A percentile compares a stretch with the other conserved stretches of the same genome.
These are phyloP conservation scores for Diarsia brunnea DNA, from an alignment of 2,888 invertebrate genomes.

Conservation along the genomic window DNA sequence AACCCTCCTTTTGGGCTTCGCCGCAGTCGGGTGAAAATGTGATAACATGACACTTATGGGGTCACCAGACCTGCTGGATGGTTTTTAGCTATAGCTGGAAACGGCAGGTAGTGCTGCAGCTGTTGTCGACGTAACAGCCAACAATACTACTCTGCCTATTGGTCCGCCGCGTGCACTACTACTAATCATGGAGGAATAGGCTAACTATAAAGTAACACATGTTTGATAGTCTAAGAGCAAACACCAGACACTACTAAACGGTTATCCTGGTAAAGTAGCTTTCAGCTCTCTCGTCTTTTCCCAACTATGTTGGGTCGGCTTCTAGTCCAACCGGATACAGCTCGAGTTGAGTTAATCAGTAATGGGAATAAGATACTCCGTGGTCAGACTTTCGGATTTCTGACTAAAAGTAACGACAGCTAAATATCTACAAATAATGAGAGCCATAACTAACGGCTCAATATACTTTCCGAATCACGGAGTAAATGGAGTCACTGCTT, in stretches of 20 bases:
- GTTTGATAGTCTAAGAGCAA: neutral
- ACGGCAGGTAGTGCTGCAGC: too few species aligned
- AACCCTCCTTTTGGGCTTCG: too few species aligned
- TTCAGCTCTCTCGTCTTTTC: neutral
- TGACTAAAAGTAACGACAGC: neutral
- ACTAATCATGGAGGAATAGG: too few species aligned
- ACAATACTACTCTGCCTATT: too few species aligned
- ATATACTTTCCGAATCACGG: neutral
- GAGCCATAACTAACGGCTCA: neutral
- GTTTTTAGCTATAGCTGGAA: too few species aligned
- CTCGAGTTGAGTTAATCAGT: neutral
- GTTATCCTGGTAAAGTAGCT: neutral
- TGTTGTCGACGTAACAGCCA: too few species aligned
- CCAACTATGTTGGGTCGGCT: neutral
- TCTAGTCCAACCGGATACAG: neutral
- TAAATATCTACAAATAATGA: neutral
- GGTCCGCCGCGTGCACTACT: too few species aligned
- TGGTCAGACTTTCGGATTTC: neutral
- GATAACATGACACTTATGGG: too few species aligned
- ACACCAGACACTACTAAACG: neutral
- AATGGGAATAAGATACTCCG: neutral
- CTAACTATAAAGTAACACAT: too few species aligned
- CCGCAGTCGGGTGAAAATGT: too few species aligned
- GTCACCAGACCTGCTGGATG: too few species aligned
- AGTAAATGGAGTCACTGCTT: neutral